phyloP scores from a whole-genome alignment of 1,140 invertebrate genomes.

The Brachionus paranguensis region DNA sequence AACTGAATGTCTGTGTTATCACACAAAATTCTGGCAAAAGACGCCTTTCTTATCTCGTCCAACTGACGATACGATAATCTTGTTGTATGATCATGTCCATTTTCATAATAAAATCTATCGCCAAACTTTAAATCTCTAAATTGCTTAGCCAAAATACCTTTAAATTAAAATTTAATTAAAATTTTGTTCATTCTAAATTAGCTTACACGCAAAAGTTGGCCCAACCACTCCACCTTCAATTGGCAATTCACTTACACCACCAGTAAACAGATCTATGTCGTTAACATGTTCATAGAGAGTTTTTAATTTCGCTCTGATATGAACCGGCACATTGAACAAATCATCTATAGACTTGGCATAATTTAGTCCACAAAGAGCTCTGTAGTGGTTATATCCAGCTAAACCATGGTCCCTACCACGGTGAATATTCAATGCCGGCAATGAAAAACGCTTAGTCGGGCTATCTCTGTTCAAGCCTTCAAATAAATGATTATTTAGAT shows the following conservation, averaged over 20 bases:
- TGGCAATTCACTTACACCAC: slow-evolving; percentile 74
- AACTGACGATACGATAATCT: not conserved
- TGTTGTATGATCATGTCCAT: not conserved
- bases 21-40: slow-evolving; percentile 21
- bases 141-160: slow-evolving; percentile 77
- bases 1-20: slow-evolving; percentile 26
- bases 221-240: slow-evolving; percentile 79
- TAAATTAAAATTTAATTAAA: not conserved
- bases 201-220: slow-evolving; percentile 79
- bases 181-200: not conserved
- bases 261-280: slow-evolving; percentile 47
- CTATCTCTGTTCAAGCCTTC: not conserved
- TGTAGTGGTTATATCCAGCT: slow-evolving; percentile 79
- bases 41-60: slow-evolving; percentile 10
- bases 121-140: slow-evolving; percentile 79
- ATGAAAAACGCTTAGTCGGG: slow-evolving; percentile 64
- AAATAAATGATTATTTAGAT: slow-evolving; percentile 34
- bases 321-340: slow-evolving; percentile 53
- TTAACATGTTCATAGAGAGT: slow-evolving; percentile 41
- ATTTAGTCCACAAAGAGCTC: slow-evolving; percentile 76
- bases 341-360: slow-evolving; percentile 78
- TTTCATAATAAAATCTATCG: slow-evolving; percentile 92
- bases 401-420: slow-evolving; percentile 86
- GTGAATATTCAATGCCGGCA: slow-evolving; percentile 94
- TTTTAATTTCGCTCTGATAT: slow-evolving; percentile 1